phyloP scores from a whole-genome alignment of 2,888 invertebrate species.

The Eulithis testata region DNA sequence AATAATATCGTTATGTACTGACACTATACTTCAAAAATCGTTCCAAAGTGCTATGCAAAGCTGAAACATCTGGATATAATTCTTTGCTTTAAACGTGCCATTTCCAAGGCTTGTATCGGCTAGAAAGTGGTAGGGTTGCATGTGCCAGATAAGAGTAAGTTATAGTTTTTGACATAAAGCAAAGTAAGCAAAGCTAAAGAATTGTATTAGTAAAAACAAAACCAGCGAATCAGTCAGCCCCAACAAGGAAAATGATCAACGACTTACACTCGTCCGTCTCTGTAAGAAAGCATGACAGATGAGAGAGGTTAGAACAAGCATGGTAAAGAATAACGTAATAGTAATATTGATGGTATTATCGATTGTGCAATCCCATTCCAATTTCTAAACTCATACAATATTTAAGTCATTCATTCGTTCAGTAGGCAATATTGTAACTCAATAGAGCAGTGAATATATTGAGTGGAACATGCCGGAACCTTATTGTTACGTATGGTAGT shows the following conservation, averaged over 20 bases:
- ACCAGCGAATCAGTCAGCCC: conserved; percentile 68
- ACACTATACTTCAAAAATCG: conserved; percentile 34
- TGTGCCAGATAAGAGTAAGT: conserved; percentile 25
- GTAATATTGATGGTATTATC: conserved; percentile 13
- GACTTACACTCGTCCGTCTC: conserved; percentile 83
- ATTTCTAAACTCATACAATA: conserved; percentile 10
- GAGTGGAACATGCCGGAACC: conserved; percentile 22
- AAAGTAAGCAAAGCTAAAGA: conserved; percentile 39
- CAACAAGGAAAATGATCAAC: conserved; percentile 64
- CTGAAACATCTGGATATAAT: conserved; percentile 12
- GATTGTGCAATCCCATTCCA: conserved; percentile 24
- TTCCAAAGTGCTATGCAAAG: conserved; percentile 34
- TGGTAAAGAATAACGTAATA: conserved; percentile 39
- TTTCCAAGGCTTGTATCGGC: conserved; percentile 38
- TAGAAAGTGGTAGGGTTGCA: conserved; percentile 26
- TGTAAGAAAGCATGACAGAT: conserved; percentile 83
- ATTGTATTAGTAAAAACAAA: conserved; percentile 62
- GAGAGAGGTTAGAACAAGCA: conserved; percentile 73
- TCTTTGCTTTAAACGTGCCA: conserved; percentile 24
- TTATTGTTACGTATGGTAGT: conserved; percentile 3
- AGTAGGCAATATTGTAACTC: not conserved
- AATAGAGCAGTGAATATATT: not conserved
- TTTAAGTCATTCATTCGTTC: conserved; percentile 2
- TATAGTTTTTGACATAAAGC: conserved; percentile 30
- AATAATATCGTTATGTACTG: not conserved